Evolutionary conservation across 92 coral and sea anemone species (phyloP).

Genomic region (Bergia sp.): DNA sequence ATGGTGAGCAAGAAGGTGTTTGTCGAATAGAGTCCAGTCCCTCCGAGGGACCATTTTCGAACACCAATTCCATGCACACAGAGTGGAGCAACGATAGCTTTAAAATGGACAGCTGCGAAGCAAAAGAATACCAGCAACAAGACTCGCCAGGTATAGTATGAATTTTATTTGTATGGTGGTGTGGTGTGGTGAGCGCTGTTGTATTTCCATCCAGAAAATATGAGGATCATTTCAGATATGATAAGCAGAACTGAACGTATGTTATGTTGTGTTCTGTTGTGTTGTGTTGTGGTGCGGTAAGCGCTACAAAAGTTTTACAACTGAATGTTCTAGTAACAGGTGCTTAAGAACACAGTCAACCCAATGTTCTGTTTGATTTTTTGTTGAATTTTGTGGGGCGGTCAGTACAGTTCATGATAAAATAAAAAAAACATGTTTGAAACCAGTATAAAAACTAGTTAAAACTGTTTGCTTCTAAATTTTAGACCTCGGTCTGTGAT

Average conservation of each 20-base stretch:
- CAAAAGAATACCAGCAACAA: constrained; percentile 23
- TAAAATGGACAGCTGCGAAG: constrained; percentile 47
- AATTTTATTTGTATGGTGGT: background rate
- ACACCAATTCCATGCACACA: constrained; percentile 61
- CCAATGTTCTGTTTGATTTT: too few species aligned
- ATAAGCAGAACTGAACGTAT: background rate
- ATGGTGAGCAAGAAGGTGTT: constrained; percentile 5
- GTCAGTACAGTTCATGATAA: too few species aligned
- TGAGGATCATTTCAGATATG: too few species aligned
- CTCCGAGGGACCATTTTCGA: constrained; percentile 69
- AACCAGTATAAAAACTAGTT: too few species aligned
- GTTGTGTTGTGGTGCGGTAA: background rate
- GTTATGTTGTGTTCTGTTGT: background rate
- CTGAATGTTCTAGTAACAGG: too few species aligned
- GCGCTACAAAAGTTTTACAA: too few species aligned
- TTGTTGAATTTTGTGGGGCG: too few species aligned
- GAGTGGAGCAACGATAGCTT: constrained; percentile 81
- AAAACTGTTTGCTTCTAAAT: too few species aligned
- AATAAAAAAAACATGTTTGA: too few species aligned
- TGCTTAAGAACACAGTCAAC: too few species aligned
- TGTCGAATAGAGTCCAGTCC: constrained; percentile 54
- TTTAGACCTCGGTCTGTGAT: too few species aligned
- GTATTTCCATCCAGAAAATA: too few species aligned
- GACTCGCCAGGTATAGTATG: constrained; percentile 40
- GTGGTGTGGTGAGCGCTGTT: background rate